Conservation (phyloP, 2,113 vertebrate genomes). For the Typhlomys cinereus region DNA sequence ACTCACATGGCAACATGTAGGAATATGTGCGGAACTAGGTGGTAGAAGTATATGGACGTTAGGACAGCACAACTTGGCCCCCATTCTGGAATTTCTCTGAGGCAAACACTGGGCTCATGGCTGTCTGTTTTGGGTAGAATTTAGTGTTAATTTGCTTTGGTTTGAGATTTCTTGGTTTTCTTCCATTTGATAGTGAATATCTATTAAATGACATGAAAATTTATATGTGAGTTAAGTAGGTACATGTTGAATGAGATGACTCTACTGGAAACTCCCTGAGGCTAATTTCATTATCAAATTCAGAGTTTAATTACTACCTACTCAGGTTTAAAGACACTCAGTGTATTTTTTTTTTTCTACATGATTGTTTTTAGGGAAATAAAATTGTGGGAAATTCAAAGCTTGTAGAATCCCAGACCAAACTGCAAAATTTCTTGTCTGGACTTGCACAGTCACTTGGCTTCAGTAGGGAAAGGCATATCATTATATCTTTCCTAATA, state of each 20-base stretch:
- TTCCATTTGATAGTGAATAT: not conserved
- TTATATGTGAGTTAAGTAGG: not conserved
- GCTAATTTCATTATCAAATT: slow-evolving; percentile 61
- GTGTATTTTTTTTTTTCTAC: not conserved
- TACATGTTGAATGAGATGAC: not conserved
- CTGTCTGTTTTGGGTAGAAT: not conserved
- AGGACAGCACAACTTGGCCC: not conserved
- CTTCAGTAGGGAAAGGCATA: not conserved
- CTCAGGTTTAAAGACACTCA: slow-evolving; percentile 37
- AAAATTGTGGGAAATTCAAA: slow-evolving; percentile 60
- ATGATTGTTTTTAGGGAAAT: slow-evolving; percentile 43
- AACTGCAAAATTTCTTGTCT: slow-evolving; percentile 36
- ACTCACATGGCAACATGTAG: not conserved
- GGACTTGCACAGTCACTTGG: not conserved
- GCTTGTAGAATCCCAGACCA: slow-evolving; percentile 19
- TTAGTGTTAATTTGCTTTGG: not conserved
- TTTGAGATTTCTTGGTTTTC: not conserved
- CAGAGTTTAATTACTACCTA: slow-evolving; percentile 47
- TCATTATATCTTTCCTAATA: not conserved
- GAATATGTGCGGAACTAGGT: not conserved
- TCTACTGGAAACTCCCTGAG: not conserved
- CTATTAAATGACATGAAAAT: slow-evolving; percentile 44
- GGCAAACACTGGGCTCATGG: not conserved
- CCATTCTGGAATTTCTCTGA: not conserved
- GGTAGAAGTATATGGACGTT: not conserved